A percentile compares a stretch with the other conserved stretches of the same genome.
Conservation (phyloP, 2,113 vertebrate genomes). For the Micromys minutus region DNA sequence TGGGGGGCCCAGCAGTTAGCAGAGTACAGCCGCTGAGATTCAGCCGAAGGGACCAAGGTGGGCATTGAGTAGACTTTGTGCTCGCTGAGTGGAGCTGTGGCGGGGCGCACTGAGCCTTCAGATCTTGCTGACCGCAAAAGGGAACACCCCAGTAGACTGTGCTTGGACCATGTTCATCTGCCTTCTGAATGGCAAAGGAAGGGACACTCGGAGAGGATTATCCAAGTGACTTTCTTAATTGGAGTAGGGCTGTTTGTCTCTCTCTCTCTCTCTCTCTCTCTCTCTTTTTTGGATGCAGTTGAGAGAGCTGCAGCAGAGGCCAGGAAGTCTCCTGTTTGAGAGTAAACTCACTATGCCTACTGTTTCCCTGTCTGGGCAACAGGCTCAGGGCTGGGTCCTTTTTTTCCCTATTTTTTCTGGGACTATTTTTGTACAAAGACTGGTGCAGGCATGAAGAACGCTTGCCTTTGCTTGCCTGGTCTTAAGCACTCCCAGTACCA, state of each 20-base stretch:
- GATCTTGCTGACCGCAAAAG: constrained; percentile 63
- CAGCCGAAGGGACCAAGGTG: constrained; percentile 79
- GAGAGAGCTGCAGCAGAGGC: not conserved
- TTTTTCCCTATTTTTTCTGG: constrained; percentile 63
- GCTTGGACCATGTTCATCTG: not conserved
- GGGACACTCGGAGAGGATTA: constrained; percentile 60
- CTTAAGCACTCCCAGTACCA: not conserved
- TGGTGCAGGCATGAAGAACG: constrained; percentile 50
- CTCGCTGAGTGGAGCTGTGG: constrained; percentile 57
- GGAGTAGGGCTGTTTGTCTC: constrained; percentile 26
- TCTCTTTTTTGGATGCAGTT: not conserved
- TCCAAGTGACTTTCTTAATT: constrained; percentile 57
- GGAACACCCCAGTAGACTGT: constrained; percentile 57
- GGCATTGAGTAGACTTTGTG: constrained; percentile 63
- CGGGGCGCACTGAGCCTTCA: constrained; percentile 44
- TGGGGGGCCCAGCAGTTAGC: constrained; percentile 93
- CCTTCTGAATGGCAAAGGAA: constrained; percentile 47
- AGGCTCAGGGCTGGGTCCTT: constrained; percentile 62
- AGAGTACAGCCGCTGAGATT: constrained; percentile 76
- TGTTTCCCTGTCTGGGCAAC: constrained; percentile 43
- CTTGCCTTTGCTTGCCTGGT: constrained; percentile 66
- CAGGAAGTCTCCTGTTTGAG: not conserved
- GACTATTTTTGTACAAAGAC: constrained; percentile 71
- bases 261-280: constrained; percentile 28
- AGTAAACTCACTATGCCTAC: constrained; percentile 34